phyloP scores from a whole-genome alignment of 1,140 invertebrate species.

The Vanessa tameamea region DNA sequence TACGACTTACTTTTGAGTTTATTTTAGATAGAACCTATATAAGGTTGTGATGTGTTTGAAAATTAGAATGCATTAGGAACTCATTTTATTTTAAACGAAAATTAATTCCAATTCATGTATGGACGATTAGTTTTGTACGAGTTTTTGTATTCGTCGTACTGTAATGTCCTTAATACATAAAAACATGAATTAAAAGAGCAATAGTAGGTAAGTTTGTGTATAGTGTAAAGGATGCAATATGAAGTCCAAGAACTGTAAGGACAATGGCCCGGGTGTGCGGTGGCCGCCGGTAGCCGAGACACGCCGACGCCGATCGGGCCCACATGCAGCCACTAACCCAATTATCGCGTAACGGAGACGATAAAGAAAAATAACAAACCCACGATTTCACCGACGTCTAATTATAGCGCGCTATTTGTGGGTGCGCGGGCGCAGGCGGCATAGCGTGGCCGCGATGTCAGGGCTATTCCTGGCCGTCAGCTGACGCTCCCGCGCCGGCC shows the following conservation, averaged over 20 bases:
- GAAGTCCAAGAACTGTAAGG: slow-evolving; percentile 34
- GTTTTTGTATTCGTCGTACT: too few species aligned
- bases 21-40: too few species aligned
- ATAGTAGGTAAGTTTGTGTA: neutral
- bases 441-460: slow-evolving; percentile 78
- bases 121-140: too few species aligned
- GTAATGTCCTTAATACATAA: neutral
- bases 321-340: slow-evolving; percentile 78
- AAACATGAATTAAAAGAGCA: neutral
- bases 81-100: too few species aligned
- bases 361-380: slow-evolving; percentile 81
- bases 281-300: slow-evolving; percentile 55
- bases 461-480: slow-evolving; percentile 79
- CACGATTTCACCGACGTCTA: slow-evolving; percentile 78
- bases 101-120: too few species aligned
- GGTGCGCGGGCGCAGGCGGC: slow-evolving; percentile 75
- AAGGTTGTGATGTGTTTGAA: too few species aligned
- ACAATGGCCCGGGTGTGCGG: slow-evolving; percentile 43
- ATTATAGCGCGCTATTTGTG: slow-evolving; percentile 79
- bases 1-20: too few species aligned
- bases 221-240: slow-evolving; percentile 10
- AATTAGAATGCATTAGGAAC: too few species aligned
- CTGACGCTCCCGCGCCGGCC: slow-evolving; percentile 67
- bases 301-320: slow-evolving; percentile 74
- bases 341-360: slow-evolving; percentile 79